These are phyloP conservation scores for Rhagonycha lutea DNA, from an alignment of 2,888 invertebrate species.

Conservation along the genomic window DNA sequence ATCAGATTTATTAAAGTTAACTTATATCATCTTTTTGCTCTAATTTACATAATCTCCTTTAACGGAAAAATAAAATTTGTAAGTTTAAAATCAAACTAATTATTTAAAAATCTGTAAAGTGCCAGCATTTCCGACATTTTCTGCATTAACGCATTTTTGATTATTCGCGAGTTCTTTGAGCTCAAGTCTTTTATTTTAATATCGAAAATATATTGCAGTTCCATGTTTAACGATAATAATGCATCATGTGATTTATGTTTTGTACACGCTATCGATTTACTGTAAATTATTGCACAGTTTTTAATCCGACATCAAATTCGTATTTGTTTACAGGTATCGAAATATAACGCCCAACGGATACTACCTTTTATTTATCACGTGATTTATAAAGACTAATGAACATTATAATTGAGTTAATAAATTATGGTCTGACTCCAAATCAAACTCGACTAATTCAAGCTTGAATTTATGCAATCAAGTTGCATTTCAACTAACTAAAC, in stretches of 20 bases:
- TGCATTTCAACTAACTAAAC: not conserved
- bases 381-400: not conserved
- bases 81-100: not conserved
- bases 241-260: not conserved
- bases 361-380: not conserved
- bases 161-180: not conserved
- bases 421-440: not conserved
- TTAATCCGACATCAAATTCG: not conserved
- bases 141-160: not conserved
- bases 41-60: not conserved
- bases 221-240: not conserved
- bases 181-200: not conserved
- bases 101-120: not conserved
- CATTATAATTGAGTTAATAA: not conserved
- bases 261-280: not conserved
- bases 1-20: not conserved
- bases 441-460: not conserved
- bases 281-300: not conserved
- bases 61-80: not conserved
- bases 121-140: not conserved
- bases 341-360: not conserved
- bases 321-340: not conserved
- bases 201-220: not conserved
- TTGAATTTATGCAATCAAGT: not conserved
- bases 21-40: not conserved